Percentiles rank a stretch among this genome's conserved stretches.
Conservation (phyloP, 2,888 invertebrate species). For the Calameuta pallipes region DNA sequence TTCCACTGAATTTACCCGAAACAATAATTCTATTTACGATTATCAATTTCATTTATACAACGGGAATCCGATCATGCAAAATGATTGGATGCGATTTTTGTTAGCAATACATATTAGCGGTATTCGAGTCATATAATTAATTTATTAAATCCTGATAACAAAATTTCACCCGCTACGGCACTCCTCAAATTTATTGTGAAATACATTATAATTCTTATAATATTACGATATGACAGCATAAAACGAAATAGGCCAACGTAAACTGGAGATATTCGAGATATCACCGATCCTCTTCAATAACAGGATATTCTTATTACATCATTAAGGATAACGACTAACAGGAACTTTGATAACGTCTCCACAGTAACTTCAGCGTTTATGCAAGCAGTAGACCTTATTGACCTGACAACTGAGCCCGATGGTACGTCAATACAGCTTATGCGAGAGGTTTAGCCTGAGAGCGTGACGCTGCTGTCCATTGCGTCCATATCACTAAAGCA, state of each 20-base stretch:
- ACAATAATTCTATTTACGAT: background rate
- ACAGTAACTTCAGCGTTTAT: background rate
- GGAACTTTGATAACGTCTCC: background rate
- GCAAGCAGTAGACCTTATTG: background rate
- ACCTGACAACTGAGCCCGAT: background rate
- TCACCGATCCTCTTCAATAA: background rate
- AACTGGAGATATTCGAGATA: background rate
- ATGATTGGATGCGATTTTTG: background rate
- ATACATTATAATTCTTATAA: background rate
- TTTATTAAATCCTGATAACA: background rate
- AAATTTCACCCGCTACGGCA: background rate
- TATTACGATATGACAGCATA: background rate
- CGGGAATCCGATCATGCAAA: background rate
- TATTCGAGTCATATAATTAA: background rate
- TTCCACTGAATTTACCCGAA: background rate
- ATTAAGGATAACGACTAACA: background rate
- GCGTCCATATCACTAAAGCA: slow-evolving; percentile 28
- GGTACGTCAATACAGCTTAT: slow-evolving; percentile 19
- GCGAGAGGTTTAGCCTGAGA: slow-evolving; percentile 41
- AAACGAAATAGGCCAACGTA: background rate
- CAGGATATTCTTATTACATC: background rate
- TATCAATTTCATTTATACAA: background rate
- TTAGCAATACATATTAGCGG: background rate
- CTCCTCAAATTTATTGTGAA: background rate
- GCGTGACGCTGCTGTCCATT: slow-evolving; percentile 21